Evolutionary conservation across 2,888 invertebrate genomes (phyloP), one percentile per base, ranked within the genome.

Genomic region (Melieria omissa): DNA sequence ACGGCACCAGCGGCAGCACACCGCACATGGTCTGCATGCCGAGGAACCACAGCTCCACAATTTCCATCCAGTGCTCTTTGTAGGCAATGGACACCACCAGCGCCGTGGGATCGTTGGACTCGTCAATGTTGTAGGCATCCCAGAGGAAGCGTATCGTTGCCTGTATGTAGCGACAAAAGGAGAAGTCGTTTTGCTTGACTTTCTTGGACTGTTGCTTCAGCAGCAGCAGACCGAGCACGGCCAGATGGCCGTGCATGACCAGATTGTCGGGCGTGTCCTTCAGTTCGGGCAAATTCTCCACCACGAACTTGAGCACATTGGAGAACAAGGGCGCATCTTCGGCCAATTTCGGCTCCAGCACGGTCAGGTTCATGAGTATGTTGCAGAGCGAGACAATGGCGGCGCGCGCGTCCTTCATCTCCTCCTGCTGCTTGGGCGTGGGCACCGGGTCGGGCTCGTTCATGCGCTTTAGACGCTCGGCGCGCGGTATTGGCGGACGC

Each of bases 21-120:
- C 92, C 91, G 81, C 95, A 92, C 90, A 97, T 93, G 1, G 96
- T 96, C 85, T 96, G 96, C 95, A 97, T 95, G 41, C 96, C 96
- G 74, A 97, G 88, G 86, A 96, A 97, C 97, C 97, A 97, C 12
- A 97, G 88, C 82, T 97, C 97, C 84, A 93, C 93, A 73, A 97
- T 90, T 85, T 96, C 96, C 88, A 92, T 92, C 97, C 97, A 97
- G 81, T 92, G 90, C 83, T 94, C 93, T 82, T 95, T 95, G 86
- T 97, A 97, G 4, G 92, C 89, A 88, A 95, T 93, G 1, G 95
- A 91, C 0, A 96, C 94, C 3, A 95, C 95, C 73, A 97, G 88
- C 66, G 93, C 93, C 9, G 90, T 91, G 0, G 93, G 93, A 83
- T 95, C 94, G 84, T 93, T 94, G 12, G 94, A 93, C 83, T 96